Conservation (phyloP, 2,797 vertebrate species). For the Danio aesculapii region DNA sequence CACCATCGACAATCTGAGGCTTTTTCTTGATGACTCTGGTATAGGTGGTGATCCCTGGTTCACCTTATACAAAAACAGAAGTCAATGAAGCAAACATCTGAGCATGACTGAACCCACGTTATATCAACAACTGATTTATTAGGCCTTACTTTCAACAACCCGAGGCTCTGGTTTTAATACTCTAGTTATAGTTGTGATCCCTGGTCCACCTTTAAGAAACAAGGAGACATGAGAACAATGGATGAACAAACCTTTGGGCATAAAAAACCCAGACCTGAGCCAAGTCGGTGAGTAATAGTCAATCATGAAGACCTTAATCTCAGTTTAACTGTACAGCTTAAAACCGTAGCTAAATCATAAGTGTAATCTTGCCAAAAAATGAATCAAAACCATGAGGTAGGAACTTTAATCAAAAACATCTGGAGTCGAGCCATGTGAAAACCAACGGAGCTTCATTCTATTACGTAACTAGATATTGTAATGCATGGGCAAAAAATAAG, state of each 20-base stretch:
- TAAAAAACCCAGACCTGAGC: neutral
- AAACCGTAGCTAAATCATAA: neutral
- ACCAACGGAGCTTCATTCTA: conserved; percentile 6
- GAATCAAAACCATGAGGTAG: conserved; percentile 18
- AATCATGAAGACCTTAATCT: conserved; percentile 25
- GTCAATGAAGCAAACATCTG: conserved; percentile 3
- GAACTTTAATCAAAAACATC: conserved; percentile 9
- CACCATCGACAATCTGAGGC: neutral
- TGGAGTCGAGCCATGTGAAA: conserved; percentile 23
- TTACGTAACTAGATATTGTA: conserved; percentile 6
- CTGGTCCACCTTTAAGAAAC: conserved; percentile 29
- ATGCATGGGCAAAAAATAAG: conserved; percentile 37
- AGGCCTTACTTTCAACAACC: conserved; percentile 78
- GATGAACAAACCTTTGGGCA: neutral
- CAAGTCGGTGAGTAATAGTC: conserved; percentile 28
- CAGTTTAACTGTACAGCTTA: conserved; percentile 1
- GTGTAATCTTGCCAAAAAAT: conserved; percentile 3
- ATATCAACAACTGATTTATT: neutral
- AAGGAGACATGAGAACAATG: conserved; percentile 18
- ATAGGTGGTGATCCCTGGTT: conserved; percentile 10
- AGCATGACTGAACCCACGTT: neutral
- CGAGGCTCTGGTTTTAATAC: conserved; percentile 66
- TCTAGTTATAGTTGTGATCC: conserved; percentile 50
- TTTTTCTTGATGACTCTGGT: conserved; percentile 25
- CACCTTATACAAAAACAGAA: conserved; percentile 8